A percentile compares a stretch with the other conserved stretches of the same genome.
Conservation (phyloP, 2,113 vertebrate genomes). For the Excalfactoria chinensis region DNA sequence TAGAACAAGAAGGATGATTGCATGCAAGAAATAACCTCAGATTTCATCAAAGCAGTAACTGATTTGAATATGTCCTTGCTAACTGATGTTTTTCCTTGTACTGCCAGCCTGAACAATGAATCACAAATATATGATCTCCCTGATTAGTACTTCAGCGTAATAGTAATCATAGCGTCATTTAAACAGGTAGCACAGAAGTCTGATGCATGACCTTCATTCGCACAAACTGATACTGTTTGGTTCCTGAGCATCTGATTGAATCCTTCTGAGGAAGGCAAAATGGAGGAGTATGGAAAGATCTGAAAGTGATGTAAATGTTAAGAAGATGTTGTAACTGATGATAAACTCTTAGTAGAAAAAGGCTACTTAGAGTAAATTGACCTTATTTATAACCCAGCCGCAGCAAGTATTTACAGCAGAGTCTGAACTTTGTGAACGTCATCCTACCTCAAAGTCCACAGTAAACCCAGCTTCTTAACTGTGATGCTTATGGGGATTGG, state of each 20-base stretch:
- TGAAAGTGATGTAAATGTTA: not conserved
- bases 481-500: not conserved
- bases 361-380: not conserved
- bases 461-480: not conserved
- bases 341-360: not conserved
- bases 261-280: not conserved
- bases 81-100: conserved; percentile 15
- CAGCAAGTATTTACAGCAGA: not conserved
- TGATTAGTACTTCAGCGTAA: not conserved
- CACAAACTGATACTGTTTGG: not conserved
- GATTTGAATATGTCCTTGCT: conserved; percentile 5
- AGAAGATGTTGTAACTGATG: not conserved
- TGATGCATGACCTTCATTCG: not conserved
- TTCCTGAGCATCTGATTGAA: not conserved
- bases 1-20: not conserved
- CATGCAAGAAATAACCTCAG: not conserved
- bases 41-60: not conserved
- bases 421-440: not conserved
- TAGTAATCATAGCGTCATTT: not conserved
- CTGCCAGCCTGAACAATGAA: conserved; percentile 47
- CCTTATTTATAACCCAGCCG: not conserved
- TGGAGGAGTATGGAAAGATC: not conserved
- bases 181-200: not conserved
- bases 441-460: not conserved
- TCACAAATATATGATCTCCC: conserved; percentile 26